Evolutionary conservation across 2,113 vertebrate species (phyloP).

Genomic region (Grallaria varia): DNA sequence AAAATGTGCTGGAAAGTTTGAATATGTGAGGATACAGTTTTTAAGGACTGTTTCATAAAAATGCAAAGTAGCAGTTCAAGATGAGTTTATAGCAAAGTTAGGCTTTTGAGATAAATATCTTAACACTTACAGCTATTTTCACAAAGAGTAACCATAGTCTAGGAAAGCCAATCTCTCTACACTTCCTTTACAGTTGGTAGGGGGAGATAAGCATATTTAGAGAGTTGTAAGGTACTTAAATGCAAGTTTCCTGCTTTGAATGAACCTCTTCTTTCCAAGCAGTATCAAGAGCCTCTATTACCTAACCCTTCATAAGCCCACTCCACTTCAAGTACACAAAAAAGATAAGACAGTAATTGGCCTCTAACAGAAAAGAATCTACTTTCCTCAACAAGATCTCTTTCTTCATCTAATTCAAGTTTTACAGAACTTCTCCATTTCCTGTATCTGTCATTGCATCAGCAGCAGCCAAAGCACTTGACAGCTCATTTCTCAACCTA

Average conservation of each 20-base stretch:
- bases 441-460: background rate
- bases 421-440: background rate
- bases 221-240: constrained; percentile 16
- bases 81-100: constrained; percentile 20
- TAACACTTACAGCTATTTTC: constrained; percentile 18
- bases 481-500: background rate
- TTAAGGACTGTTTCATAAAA: background rate
- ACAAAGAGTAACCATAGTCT: constrained; percentile 3
- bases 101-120: constrained; percentile 31
- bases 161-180: constrained; percentile 33
- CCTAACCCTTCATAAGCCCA: background rate
- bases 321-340: background rate
- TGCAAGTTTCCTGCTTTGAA: constrained; percentile 37
- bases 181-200: constrained; percentile 33
- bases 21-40: background rate
- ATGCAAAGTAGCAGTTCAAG: background rate
- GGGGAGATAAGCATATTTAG: constrained; percentile 42
- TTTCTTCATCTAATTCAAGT: background rate
- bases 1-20: background rate
- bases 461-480: background rate
- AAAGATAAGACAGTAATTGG: constrained; percentile 2
- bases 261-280: constrained; percentile 13
- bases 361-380: background rate
- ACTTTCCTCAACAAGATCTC: background rate
- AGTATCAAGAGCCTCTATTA: background rate